Percentiles rank a stretch among this genome's conserved stretches.
phyloP scores from a whole-genome alignment of 2,113 vertebrate genomes.

The Trachemys scripta region DNA sequence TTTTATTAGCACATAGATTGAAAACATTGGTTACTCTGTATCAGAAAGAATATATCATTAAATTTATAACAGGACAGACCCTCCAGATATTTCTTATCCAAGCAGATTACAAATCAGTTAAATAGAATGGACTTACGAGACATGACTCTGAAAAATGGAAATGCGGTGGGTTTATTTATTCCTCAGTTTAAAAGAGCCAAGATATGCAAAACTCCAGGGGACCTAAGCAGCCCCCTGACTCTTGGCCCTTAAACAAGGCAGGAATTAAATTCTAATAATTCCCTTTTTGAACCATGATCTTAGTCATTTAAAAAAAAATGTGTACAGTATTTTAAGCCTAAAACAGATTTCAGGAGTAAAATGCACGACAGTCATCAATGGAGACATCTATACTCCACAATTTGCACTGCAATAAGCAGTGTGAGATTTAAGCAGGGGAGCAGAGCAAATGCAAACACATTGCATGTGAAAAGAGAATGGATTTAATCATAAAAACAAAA shows the following conservation, averaged over 20 bases:
- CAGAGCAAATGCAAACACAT: background rate
- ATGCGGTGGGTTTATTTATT: constrained; percentile 36
- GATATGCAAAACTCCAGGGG: constrained; percentile 3
- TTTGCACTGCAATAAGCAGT: background rate
- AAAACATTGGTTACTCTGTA: background rate
- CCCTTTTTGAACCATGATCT: background rate
- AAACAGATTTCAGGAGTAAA: background rate
- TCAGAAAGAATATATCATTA: background rate
- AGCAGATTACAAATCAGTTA: constrained; percentile 5
- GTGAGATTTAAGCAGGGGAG: background rate
- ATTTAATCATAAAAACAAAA: background rate
- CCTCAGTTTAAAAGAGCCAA: constrained; percentile 25
- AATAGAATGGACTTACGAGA: background rate
- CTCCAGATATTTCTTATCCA: constrained; percentile 29
- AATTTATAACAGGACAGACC: background rate
- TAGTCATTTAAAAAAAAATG: background rate
- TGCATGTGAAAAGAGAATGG: background rate
- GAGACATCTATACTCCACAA: background rate
- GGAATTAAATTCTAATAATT: constrained; percentile 13
- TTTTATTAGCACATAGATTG: background rate
- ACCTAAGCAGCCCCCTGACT: background rate
- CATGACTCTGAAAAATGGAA: constrained; percentile 38
- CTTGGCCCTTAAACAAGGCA: background rate
- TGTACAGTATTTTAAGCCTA: background rate
- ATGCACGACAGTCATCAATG: background rate